These are phyloP conservation scores for Calameuta filiformis DNA, from an alignment of 2,888 invertebrate genomes.

Conservation along the genomic window DNA sequence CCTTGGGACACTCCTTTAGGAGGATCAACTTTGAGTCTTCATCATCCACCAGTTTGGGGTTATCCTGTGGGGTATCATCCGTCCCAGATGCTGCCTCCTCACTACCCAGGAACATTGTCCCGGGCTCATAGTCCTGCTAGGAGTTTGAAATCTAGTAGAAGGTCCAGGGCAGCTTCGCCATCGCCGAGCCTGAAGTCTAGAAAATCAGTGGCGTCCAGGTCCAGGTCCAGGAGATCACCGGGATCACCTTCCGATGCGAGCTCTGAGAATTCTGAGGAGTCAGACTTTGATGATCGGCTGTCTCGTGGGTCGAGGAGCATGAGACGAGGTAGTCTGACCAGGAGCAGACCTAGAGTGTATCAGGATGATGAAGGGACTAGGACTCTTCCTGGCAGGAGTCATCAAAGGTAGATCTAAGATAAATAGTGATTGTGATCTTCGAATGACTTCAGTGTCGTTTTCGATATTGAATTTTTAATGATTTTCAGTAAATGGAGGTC, in stretches of 20 bases:
- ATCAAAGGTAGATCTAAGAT: slow-evolving; percentile 47
- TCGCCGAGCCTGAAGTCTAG: slow-evolving; percentile 79
- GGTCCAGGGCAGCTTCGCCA: slow-evolving; percentile 72
- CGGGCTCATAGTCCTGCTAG: slow-evolving; percentile 66
- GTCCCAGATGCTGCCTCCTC: slow-evolving; percentile 58
- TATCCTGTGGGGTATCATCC: slow-evolving; percentile 52
- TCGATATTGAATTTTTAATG: not conserved
- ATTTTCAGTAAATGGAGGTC: slow-evolving; percentile 49
- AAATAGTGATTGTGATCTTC: not conserved
- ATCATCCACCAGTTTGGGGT: slow-evolving; percentile 56
- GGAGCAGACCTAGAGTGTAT: slow-evolving; percentile 43
- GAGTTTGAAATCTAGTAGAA: slow-evolving; percentile 54
- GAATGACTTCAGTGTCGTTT: not conserved
- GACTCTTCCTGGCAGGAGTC: slow-evolving; percentile 39
- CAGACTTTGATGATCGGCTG: slow-evolving; percentile 69
- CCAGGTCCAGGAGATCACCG: slow-evolving; percentile 64
- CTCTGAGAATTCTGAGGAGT: slow-evolving; percentile 70
- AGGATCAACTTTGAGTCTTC: slow-evolving; percentile 59
- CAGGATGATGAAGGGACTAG: slow-evolving; percentile 48
- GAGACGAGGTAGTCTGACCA: slow-evolving; percentile 56
- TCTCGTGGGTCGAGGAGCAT: slow-evolving; percentile 54
- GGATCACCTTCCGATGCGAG: slow-evolving; percentile 61
- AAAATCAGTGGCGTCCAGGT: slow-evolving; percentile 73
- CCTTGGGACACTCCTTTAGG: slow-evolving; percentile 53
- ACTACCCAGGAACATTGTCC: slow-evolving; percentile 71